Evolutionary conservation across 2,888 invertebrate species (phyloP).

Genomic region (Himalopsyche tibetana): DNA sequence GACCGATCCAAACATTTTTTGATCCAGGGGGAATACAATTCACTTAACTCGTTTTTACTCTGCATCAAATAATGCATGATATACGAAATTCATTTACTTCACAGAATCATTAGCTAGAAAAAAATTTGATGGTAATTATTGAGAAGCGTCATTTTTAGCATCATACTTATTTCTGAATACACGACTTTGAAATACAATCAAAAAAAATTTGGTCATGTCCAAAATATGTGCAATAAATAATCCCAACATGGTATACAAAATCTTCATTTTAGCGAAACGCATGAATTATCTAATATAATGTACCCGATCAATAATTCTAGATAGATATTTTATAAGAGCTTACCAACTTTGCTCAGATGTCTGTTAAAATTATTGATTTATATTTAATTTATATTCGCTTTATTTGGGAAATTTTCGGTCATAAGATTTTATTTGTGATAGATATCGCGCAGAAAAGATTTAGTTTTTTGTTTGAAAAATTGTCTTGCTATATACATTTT

Average conservation of each 20-base stretch:
- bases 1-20: too few species aligned
- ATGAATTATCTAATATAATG: background rate
- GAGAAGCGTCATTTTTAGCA: slow-evolving; percentile 13
- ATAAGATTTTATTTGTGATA: too few species aligned
- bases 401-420: too few species aligned
- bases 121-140: background rate
- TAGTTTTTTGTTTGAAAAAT: too few species aligned
- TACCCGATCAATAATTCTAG: too few species aligned
- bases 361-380: too few species aligned
- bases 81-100: background rate
- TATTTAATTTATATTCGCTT: too few species aligned
- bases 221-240: slow-evolving; percentile 31
- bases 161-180: slow-evolving; percentile 7
- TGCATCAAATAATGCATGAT: slow-evolving; percentile 1
- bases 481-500: background rate
- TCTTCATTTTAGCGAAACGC: slow-evolving; percentile 1
- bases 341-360: too few species aligned
- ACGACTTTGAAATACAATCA: slow-evolving; percentile 21
- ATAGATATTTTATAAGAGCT: too few species aligned
- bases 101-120: background rate
- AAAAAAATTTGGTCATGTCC: background rate
- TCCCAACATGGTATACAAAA: slow-evolving; percentile 3
- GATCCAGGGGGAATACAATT: too few species aligned
- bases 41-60: background rate
- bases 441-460: too few species aligned